Percentiles rank a stretch among this genome's conserved stretches.
These are phyloP conservation scores for Cairina moschata DNA, from an alignment of 2,113 vertebrate genomes.

Conservation along the genomic window DNA sequence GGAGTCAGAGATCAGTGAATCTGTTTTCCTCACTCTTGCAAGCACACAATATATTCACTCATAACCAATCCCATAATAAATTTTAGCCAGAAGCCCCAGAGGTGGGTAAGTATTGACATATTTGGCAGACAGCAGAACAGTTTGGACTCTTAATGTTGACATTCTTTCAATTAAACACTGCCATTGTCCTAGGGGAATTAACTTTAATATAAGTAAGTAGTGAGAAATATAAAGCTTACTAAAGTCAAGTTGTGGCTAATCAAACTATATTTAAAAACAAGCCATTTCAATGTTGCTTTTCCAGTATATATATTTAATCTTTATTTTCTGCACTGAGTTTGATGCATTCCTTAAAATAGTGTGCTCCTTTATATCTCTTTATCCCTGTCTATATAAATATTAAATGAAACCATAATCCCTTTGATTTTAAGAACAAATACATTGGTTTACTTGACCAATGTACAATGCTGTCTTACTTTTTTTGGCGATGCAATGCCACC, in stretches of 20 bases:
- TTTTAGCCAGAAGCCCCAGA: background rate
- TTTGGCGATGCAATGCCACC: background rate
- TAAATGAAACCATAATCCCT: background rate
- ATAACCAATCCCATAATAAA: background rate
- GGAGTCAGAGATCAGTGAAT: constrained; percentile 7
- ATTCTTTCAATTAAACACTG: background rate
- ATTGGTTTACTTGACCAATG: background rate
- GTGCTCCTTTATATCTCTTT: background rate
- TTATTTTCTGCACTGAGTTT: background rate
- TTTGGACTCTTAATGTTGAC: background rate
- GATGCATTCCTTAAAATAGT: background rate
- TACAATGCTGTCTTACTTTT: background rate
- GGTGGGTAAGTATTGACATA: background rate
- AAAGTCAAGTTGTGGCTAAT: background rate
- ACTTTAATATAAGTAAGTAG: background rate
- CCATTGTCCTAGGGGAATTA: background rate
- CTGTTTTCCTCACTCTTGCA: background rate
- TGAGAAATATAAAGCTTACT: background rate
- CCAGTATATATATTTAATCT: background rate
- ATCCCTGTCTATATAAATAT: background rate
- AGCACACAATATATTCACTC: background rate
- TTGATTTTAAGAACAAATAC: constrained; percentile 4
- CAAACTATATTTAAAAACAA: background rate
- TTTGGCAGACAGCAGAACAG: background rate
- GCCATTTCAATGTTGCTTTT: background rate